These are phyloP conservation scores for Dipodomys stephensi DNA, from an alignment of 2,113 vertebrate species.

Conservation along the genomic window DNA sequence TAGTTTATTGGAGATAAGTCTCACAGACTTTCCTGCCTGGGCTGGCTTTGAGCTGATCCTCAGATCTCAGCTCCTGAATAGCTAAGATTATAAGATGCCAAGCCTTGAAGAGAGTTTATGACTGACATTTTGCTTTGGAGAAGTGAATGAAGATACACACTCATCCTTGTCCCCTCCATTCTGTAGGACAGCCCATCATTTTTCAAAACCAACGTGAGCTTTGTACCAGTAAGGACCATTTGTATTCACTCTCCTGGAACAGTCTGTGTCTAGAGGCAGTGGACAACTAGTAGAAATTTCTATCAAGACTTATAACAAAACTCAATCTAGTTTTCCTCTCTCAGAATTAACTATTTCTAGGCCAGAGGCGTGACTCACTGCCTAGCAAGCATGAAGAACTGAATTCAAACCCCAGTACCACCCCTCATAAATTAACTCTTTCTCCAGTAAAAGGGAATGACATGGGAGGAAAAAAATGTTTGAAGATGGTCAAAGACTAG, in stretches of 20 bases:
- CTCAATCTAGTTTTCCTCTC: conserved; percentile 47
- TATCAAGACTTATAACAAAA: conserved; percentile 51
- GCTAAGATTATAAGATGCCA: too few species aligned
- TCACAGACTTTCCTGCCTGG: too few species aligned
- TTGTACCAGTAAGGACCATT: background rate
- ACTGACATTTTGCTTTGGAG: background rate
- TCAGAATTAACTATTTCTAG: conserved; percentile 38
- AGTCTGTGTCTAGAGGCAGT: conserved; percentile 22
- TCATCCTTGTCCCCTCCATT: background rate
- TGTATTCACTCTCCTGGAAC: conserved; percentile 21
- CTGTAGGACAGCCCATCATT: background rate
- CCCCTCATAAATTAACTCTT: background rate
- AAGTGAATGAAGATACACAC: too few species aligned
- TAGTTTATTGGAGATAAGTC: too few species aligned
- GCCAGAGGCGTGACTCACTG: too few species aligned
- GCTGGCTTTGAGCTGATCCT: too few species aligned
- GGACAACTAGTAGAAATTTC: background rate
- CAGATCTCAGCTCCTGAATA: too few species aligned
- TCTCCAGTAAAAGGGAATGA: background rate
- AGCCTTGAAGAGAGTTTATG: background rate
- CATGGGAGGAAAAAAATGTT: background rate
- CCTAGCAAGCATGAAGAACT: too few species aligned
- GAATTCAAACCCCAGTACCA: too few species aligned
- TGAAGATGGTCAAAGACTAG: background rate
- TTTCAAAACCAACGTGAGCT: conserved; percentile 34